Evolutionary conservation across 2,797 vertebrate genomes (phyloP), one percentile per base, ranked within the genome.

Genomic region (Sphenopsis melanotis): DNA sequence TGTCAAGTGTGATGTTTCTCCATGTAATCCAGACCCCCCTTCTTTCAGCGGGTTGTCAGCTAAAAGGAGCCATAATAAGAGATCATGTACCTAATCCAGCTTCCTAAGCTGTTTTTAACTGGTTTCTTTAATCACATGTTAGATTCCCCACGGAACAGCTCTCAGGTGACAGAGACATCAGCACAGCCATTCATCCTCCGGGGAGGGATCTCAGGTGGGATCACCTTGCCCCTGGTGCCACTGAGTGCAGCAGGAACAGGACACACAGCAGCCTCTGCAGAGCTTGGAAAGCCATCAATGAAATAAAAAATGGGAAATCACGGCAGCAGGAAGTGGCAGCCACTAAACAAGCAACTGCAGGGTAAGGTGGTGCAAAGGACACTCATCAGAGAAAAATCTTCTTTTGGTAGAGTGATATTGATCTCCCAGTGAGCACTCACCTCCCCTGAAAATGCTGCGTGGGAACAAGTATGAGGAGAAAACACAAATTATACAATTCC

Each of bases 31-130:
- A 83, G 55, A 76, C 65, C 47, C 85, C 65, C 18, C 71, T 81
- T 37, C 91, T 91, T 92, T 84, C 63, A 89, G 55, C 0, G 4
- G 29, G 78, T 7, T 94, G 83, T 72, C 95, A 92, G 91, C 91
- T 96, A 46, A 91, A 90, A 86, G 94, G 77, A 87, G 59, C 83
- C 85, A 7, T 55, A 96, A 90, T 29, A 87, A 75, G 80, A 94
- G 94, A 94, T 96, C 91, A 89, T 5, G 72, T 41, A 75, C 79
- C 88, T 95, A 96, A 96, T 97, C 91, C 95, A 92, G 83, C 39
- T 87, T 50, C 70, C 87, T 95, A 94, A 96, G 46, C 65, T 94
- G 83, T 87, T 94, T 95, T 77, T 83, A 95, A 93, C 93, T 41
- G 74, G 85, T 87, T 90, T 42, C 91, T 78, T 96, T 95, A 96